Base-by-base conservation (phyloP, 2,797 vertebrate genomes). In the Capromys pilorides region DNA sequence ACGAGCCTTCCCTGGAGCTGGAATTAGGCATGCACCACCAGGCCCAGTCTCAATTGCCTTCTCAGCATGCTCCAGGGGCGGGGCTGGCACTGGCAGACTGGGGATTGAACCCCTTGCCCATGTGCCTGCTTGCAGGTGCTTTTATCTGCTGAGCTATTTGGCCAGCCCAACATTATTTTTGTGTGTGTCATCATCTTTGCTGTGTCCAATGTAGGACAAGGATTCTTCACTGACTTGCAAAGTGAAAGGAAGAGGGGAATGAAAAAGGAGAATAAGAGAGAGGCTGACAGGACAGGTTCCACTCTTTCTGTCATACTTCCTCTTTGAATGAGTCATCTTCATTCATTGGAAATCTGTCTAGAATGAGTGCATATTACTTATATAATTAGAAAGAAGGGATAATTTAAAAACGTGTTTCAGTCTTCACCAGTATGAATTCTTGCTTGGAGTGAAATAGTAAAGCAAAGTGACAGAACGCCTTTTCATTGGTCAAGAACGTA, bases 361-460 rank as follows among this genome's bases (percentile, higher is more conserved):
- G 57, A 59, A 64, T 41, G 33, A 83, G 75, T 83, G 79, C 33
- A 51, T 6, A 28, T 75, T 75, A 31, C 18, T 92, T 78, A 13
- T 69, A n/a, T 54, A 92, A 94, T n/a, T 49, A 77, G n/a, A 94
- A 93, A 62, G 1, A 86, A 82, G 45, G 16, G 7, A 67, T 61
- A 8, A 22, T 91, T 86, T 41, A 59, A 92, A 75, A 80, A 41
- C 21, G 49, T 45, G 0, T 81, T 92, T 84, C 6, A 62, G 90
- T 71, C 24, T 90, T 0, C 18, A 73, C 36, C 57, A 33, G 24
- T 31, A 57, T 62, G 45, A 71, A 87, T 90, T 94, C 8, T 83
- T 96, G 18, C 36, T 95, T 87, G n/a, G 16, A 81, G 26, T 83
- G 33, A 57, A 87, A 90, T 82, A 66, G 26, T 59, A 19, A 69